phyloP scores from a whole-genome alignment of 2,797 vertebrate genomes.

The Danionella dracula region DNA sequence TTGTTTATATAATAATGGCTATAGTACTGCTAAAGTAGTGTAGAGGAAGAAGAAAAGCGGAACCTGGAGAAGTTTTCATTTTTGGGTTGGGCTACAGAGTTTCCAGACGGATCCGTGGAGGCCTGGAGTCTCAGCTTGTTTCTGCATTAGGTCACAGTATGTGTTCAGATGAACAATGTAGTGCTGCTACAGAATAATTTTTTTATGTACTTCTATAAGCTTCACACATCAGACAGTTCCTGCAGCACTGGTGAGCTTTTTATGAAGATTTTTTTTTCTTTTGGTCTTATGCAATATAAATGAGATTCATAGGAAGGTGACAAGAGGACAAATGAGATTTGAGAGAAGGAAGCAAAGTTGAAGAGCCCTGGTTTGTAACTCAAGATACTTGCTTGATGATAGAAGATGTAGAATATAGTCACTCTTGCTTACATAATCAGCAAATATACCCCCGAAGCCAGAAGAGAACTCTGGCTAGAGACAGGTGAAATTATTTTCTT shows the following conservation, averaged over 20 bases:
- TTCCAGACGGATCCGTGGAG: background rate
- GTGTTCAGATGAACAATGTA: background rate
- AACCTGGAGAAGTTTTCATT: background rate
- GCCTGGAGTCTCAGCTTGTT: background rate
- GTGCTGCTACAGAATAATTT: background rate
- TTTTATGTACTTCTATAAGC: background rate
- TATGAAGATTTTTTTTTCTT: background rate
- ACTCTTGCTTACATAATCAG: conserved; percentile 25
- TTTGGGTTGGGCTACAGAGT: background rate
- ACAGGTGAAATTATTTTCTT: too few relatives aligned
- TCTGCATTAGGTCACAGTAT: too few relatives aligned
- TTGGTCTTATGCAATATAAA: conserved; percentile 2
- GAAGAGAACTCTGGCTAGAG: too few relatives aligned
- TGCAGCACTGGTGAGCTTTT: background rate
- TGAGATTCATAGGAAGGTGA: conserved; percentile 1
- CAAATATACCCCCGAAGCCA: background rate
- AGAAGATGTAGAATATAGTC: background rate
- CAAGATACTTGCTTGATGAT: background rate
- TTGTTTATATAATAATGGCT: too few relatives aligned
- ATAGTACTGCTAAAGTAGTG: too few relatives aligned
- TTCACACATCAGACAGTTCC: background rate
- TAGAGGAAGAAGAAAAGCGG: background rate
- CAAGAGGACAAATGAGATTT: background rate
- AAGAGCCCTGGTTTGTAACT: background rate
- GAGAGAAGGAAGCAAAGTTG: background rate